Conservation (phyloP, 2,113 vertebrate genomes). For the Menura novaehollandiae region DNA sequence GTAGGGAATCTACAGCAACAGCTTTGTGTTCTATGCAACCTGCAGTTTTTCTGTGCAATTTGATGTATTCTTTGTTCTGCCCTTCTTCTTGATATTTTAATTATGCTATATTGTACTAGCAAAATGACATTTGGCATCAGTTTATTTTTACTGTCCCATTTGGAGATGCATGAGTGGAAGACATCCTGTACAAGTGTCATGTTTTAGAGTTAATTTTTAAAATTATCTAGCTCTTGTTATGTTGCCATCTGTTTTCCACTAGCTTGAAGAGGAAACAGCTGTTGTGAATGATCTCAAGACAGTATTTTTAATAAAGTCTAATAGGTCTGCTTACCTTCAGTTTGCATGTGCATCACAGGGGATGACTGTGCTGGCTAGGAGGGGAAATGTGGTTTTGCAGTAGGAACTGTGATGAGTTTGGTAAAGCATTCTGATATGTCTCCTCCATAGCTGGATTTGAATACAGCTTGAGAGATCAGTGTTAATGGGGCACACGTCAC, state of each 20-base stretch:
- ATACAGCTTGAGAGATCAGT: neutral
- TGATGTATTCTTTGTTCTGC: constrained; percentile 12
- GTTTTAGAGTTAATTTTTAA: constrained; percentile 47
- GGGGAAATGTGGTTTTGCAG: neutral
- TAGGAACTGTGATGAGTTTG: neutral
- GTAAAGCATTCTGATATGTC: neutral
- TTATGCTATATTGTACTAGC: constrained; percentile 7
- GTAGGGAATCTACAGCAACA: neutral
- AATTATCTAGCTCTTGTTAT: constrained; percentile 55
- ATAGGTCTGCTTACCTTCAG: constrained; percentile 50
- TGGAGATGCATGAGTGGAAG: constrained; percentile 39
- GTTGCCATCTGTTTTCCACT: constrained; percentile 59
- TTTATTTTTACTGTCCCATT: constrained; percentile 15
- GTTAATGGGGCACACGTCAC: neutral
- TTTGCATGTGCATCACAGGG: neutral
- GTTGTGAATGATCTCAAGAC: constrained; percentile 46
- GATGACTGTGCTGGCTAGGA: neutral
- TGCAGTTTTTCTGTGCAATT: neutral
- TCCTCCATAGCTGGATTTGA: neutral
- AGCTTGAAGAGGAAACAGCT: constrained; percentile 62
- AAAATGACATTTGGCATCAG: constrained; percentile 30
- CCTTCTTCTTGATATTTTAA: constrained; percentile 25
- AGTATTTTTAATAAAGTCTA: constrained; percentile 47
- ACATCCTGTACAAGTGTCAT: constrained; percentile 44
- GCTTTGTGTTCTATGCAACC: neutral